phyloP scores from a whole-genome alignment of 1,140 invertebrate genomes.

The Bombus consobrinus region DNA sequence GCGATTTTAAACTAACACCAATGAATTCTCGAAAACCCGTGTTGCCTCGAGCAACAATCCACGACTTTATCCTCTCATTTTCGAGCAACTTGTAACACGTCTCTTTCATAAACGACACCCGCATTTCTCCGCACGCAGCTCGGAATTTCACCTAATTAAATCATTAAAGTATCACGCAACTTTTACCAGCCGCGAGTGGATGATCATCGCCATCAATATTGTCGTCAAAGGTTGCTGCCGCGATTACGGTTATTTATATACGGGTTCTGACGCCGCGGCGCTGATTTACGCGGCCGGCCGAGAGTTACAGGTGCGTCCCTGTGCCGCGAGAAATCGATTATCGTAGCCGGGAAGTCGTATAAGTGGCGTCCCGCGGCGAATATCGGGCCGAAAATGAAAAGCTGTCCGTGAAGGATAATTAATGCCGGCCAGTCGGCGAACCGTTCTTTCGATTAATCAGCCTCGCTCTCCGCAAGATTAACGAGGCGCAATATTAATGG shows the following conservation, averaged over 20 bases:
- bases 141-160: conserved; percentile 14
- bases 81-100: background rate
- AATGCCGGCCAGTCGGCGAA: conserved; percentile 53
- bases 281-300: conserved; percentile 48
- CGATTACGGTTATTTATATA: conserved; percentile 47
- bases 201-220: conserved; percentile 24
- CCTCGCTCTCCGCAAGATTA: conserved; percentile 53
- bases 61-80: background rate
- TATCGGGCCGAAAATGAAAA: conserved; percentile 68
- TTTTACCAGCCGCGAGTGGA: background rate
- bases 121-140: background rate
- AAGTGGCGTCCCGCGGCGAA: conserved; percentile 65
- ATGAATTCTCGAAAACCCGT: background rate
- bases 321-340: conserved; percentile 65
- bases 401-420: conserved; percentile 67
- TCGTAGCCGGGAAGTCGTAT: conserved; percentile 41
- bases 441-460: conserved; percentile 70
- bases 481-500: conserved; percentile 68
- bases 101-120: background rate
- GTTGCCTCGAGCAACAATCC: background rate
- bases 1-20: background rate
- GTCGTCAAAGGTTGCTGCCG: background rate
- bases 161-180: background rate
- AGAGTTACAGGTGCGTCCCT: conserved; percentile 42
- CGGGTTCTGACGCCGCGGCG: background rate